Percentiles rank a stretch among this genome's conserved stretches.
phyloP scores from a whole-genome alignment of 2,888 invertebrate genomes.

The Augiades crinisus region DNA sequence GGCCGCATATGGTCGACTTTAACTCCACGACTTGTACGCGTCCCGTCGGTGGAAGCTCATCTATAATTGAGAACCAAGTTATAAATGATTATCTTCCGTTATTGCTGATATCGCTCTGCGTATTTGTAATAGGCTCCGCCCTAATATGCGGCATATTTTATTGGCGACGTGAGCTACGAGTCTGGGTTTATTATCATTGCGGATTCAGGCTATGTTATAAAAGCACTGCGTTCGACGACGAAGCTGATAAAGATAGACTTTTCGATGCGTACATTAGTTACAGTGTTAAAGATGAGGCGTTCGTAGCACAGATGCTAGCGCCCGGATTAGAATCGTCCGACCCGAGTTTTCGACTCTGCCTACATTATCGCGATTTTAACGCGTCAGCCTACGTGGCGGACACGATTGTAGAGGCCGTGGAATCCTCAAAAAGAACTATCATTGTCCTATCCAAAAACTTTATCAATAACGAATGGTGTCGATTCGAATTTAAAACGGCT shows the following conservation, averaged over 20 bases:
- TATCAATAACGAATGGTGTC: constrained; percentile 96
- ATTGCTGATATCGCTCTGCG: constrained; percentile 88
- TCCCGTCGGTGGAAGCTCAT: constrained; percentile 86
- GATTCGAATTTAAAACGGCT: constrained; percentile 97
- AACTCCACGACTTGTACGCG: constrained; percentile 90
- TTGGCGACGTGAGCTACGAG: constrained; percentile 89
- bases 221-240: constrained; percentile 89
- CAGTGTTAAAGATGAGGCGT: constrained; percentile 95
- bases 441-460: constrained; percentile 96
- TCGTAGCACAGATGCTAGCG: constrained; percentile 93
- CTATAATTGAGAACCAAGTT: constrained; percentile 87
- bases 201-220: constrained; percentile 93
- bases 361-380: constrained; percentile 96
- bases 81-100: constrained; percentile 92
- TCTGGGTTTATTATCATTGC: constrained; percentile 93
- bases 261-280: constrained; percentile 98
- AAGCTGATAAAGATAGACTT: constrained; percentile 90
- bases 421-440: constrained; percentile 93
- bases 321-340: constrained; percentile 92
- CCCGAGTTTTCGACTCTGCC: constrained; percentile 92
- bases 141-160: constrained; percentile 90
- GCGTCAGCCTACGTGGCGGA: constrained; percentile 94
- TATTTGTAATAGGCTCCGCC: constrained; percentile 88
- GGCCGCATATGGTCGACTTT: constrained; percentile 87
- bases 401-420: constrained; percentile 95